phyloP scores from a whole-genome alignment of 2,113 vertebrate genomes.

The Solea solea region DNA sequence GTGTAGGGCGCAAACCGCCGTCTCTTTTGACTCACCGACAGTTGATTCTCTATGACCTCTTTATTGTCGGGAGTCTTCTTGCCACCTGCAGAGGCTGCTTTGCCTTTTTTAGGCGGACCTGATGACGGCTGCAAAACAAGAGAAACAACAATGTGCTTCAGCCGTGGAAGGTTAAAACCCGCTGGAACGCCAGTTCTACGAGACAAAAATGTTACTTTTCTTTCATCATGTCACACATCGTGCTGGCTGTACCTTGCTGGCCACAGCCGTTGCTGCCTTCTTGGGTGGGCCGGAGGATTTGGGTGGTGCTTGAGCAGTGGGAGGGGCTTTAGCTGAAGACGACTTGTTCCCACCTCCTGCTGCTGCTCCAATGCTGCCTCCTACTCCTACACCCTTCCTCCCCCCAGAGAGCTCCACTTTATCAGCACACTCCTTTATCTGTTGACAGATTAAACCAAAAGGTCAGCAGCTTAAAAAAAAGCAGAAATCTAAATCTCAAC shows the following conservation, averaged over 20 bases:
- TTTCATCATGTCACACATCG: no score
- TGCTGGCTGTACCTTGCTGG: conserved; percentile 80
- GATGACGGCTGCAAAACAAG: conserved; percentile 78
- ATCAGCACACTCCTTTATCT: conserved; percentile 97
- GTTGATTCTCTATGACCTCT: conserved; percentile 88
- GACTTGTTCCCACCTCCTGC: conserved; percentile 82
- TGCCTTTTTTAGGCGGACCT: conserved; percentile 89
- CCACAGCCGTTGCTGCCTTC: conserved; percentile 75
- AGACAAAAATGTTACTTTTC: no score
- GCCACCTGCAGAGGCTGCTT: conserved; percentile 77
- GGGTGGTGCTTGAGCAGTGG: conserved; percentile 76
- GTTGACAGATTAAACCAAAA: neutral
- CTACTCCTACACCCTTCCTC: conserved; percentile 81
- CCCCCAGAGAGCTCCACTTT: conserved; percentile 90
- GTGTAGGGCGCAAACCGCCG: neutral
- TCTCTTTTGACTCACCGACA: conserved; percentile 84
- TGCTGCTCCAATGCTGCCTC: conserved; percentile 10
- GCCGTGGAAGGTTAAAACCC: no score
- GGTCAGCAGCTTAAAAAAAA: neutral
- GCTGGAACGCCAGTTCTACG: no score
- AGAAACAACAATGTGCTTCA: neutral
- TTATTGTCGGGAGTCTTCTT: conserved; percentile 89
- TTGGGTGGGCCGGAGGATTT: conserved; percentile 85
- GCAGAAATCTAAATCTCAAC: no score
- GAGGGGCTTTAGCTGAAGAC: conserved; percentile 79